Evolutionary conservation across 2,888 invertebrate genomes (phyloP).

Genomic region (Idaea straminata): DNA sequence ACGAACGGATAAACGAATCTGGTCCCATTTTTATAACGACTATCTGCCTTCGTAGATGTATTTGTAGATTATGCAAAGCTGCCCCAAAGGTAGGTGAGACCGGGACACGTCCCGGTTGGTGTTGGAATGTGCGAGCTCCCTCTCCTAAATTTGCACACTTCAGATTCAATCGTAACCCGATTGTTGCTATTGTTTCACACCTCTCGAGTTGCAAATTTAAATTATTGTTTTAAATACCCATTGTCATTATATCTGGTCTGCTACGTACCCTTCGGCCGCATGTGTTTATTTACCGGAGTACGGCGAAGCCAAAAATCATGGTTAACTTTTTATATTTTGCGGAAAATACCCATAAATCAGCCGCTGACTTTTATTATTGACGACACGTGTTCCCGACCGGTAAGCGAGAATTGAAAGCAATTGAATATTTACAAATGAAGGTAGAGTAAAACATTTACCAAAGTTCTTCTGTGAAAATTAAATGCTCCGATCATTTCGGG

Average conservation of each 20-base stretch:
- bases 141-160: constrained; percentile 10
- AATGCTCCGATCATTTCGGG: constrained; percentile 39
- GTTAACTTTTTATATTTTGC: neutral
- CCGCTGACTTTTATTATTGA: constrained; percentile 16
- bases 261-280: too few relatives aligned
- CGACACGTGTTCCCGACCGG: constrained; percentile 8
- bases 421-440: constrained; percentile 6
- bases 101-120: neutral
- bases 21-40: neutral
- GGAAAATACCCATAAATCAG: neutral
- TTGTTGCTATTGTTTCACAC: constrained; percentile 19
- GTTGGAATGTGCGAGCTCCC: constrained; percentile 6
- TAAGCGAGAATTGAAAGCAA: neutral
- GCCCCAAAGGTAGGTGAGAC: constrained; percentile 7
- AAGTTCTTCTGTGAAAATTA: constrained; percentile 35
- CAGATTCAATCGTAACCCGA: constrained; percentile 20
- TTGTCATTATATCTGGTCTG: too few relatives aligned
- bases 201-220: neutral
- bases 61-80: constrained; percentile 18
- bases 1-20: too few relatives aligned
- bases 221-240: too few relatives aligned
- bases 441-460: constrained; percentile 27
- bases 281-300: too few relatives aligned
- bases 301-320: neutral
- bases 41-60: constrained; percentile 9